phyloP scores from a whole-genome alignment of 2,797 vertebrate species.

The Cichlasoma orientale region DNA sequence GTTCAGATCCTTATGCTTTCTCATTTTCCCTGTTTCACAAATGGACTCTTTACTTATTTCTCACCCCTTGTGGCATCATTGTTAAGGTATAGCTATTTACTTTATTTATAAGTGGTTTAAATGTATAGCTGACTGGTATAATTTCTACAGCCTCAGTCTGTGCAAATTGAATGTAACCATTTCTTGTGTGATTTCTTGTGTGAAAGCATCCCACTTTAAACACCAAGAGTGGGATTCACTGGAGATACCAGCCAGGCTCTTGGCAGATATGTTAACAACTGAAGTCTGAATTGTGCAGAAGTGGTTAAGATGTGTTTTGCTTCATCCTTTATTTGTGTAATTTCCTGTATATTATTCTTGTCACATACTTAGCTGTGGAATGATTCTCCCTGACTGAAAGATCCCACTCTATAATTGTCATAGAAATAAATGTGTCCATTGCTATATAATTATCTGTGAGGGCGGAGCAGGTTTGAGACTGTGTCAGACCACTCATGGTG shows the following conservation, averaged over 20 bases:
- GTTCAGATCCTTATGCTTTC: not conserved
- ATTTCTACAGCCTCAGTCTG: not conserved
- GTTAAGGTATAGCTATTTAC: not conserved
- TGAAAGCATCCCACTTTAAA: not conserved
- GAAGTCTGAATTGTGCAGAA: not conserved
- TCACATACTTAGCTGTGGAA: not conserved
- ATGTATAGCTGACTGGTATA: not conserved
- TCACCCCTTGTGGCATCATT: not conserved
- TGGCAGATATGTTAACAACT: not conserved
- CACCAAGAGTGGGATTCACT: not conserved
- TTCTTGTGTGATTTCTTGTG: not conserved
- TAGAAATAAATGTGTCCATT: conserved; percentile 28
- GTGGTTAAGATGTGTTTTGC: not conserved
- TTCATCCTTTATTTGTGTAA: not conserved
- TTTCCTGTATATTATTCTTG: conserved; percentile 19
- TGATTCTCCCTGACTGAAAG: not conserved
- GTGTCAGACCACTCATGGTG: conserved; percentile 20
- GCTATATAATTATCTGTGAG: conserved; percentile 44
- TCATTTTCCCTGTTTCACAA: not conserved
- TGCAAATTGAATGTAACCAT: not conserved
- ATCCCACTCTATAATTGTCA: conserved; percentile 24
- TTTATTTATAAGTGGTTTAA: not conserved
- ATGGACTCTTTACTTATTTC: not conserved
- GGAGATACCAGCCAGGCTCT: not conserved
- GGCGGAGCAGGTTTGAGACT: conserved; percentile 21